Evolutionary conservation across 2,113 vertebrate genomes (phyloP), one percentile per base, ranked within the genome.

Genomic region (Globicephala melas): DNA sequence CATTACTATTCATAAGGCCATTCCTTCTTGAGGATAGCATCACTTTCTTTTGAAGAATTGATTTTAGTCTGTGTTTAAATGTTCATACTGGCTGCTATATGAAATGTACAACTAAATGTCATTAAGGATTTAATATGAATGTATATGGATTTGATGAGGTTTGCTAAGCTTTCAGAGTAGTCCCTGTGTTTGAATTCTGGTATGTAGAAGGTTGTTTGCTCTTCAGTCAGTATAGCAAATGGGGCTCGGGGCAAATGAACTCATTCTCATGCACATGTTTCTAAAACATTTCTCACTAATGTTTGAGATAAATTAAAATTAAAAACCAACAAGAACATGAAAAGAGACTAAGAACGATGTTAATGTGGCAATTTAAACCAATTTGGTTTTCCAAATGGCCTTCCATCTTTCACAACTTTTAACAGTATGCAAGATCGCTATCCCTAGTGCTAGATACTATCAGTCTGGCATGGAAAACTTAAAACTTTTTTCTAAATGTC

Each of bases 361-460:
- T 98, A 99, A 98, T 98, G 97, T 96, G 98, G 90, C 71, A 91
- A 83, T 97, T 98, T 99, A 99, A 99, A 98, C 89, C 76, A 94
- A 50, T 97, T 96, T 98, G 98, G 98, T 96, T 98, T 98, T 98
- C 92, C 96, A 98, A 98, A 97, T 97, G 91, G 96, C 95, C 97
- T 98, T 98, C 97, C 83, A 67, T 96, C 87, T 97, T 92, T 98
- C 26, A 77, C 86, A 33, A 28, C 65, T 97, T 98, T 97, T 98
- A 98, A 98, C 96, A 95, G 77, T 96, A 97, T 98, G 53, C 87
- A 84, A 98, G 97, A 97, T 97, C 17, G 50, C 82, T 95, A 21
- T 98, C 96, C 86, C 97, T 95, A 97, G 91, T 93, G 58, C 83
- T 96, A 77, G 60, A 97, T 94, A 85, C 74, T 97, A 77, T 97